Evolutionary conservation across 2,797 vertebrate genomes (phyloP), one percentile per base, ranked within the genome.

Genomic region (Liasis olivaceus): DNA sequence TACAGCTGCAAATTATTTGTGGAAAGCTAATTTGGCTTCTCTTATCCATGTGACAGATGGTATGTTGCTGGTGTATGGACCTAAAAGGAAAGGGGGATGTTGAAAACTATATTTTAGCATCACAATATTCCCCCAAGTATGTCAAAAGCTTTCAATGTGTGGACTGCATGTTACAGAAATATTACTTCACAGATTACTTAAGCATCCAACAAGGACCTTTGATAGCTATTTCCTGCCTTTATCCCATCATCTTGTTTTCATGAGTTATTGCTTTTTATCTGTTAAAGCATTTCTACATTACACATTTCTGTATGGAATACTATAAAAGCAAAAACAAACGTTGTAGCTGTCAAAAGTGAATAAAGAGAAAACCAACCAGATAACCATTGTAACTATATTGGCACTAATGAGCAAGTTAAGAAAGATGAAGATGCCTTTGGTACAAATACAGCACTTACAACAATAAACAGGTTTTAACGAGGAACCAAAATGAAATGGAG

Each of bases 1-100:
- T 90, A 56, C 91, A 93, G 93, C 77, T 95, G 87, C 89, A 91
- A 92, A 95, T 22, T 58, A 47, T 24, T 47, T 66, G 91, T 94
- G 77, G 22, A 91, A 85, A 15, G 20, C 7, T 90, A 90, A 66
- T 56, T 90, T 58, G 28, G 24, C 17, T 15, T 93, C 62, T 84
- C 51, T 84, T 87, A 51, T 59, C 89, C 69, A 87, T 56, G 51
- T 84, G 47, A 81, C 88, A 90, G 58, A 58, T 59, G 47, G 12
- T 81, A 24, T 64, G 60, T 60, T 94, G 87, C 84, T 14, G 91
- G 89, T 54, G n/a, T 81, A 87, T 81, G 51, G 62, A 86, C 56
- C 89, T 93, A 94, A 95, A 91, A 47, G 20, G 69, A 58, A 3
- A 17, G 64, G 60, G 91, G 93, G 59, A 69, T 17, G 93, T 58